Evolutionary conservation across 2,797 vertebrate genomes (phyloP), one percentile per base, ranked within the genome.

Genomic region (Hydrolagus colliei): DNA sequence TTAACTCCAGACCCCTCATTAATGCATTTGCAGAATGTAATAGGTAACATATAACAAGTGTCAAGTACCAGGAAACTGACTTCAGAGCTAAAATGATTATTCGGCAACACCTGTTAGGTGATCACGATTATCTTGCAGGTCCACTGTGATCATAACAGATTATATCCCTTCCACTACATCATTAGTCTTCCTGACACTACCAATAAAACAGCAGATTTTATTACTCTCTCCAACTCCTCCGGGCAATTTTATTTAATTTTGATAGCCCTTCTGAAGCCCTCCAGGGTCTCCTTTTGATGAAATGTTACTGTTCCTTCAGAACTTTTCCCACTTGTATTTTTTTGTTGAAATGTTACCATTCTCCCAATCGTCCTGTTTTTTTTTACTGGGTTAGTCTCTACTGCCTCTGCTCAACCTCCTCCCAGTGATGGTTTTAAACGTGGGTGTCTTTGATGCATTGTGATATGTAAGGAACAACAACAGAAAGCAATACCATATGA

Each of bases 131-230:
- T 77, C 41, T 20, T 77, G 9, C 41, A n/a, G 75, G 41, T 77
- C 18, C 52, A 77, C 52, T 59, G 75, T 59, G 12, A 74, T 74
- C 75, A 77, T 77, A 77, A 52, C 41, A 61, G 75, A 77, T 77
- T 77, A 12, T 77, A 77, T 10, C 52, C 41, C 12, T 77, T 77
- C 12, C 41, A 12, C 73, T 27, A 41, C 22, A 74, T 74, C 73
- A 74, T 74, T 32, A 74, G 22, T 74, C 73, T 74, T 74, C 22
- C 22, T 74, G 73, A 74, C 73, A 35, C 22, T 27, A 35, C 73
- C 27, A 32, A 74, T 32, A 74, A 74, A 74, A 35, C 22, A 74
- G 22, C 8, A 74, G 22, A 74, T 74, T 74, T 74, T 74, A 74
- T 74, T 74, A 32, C 73, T 74, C 27, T 27, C 22, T 73, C 35